phyloP scores from a whole-genome alignment of 2,797 vertebrate genomes.

The Dicrostonyx torquatus region DNA sequence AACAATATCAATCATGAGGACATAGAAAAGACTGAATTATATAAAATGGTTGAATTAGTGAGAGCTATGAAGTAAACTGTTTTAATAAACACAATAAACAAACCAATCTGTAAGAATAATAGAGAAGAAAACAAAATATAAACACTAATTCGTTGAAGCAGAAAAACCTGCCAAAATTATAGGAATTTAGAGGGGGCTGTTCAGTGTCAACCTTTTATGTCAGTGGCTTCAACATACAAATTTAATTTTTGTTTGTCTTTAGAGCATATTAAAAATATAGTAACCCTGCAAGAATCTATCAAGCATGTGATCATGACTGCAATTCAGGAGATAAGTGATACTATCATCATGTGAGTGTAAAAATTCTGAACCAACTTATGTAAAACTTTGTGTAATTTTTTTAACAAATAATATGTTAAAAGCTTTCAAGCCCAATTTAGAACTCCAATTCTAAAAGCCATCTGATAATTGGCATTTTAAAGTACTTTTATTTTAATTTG shows the following conservation, averaged over 20 bases:
- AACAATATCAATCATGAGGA: too few relatives aligned
- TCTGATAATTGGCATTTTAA: neutral
- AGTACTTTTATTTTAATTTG: neutral
- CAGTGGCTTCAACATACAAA: neutral
- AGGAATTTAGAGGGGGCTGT: too few relatives aligned
- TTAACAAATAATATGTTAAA: neutral
- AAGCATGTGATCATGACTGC: constrained; percentile 99
- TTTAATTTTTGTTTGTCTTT: constrained; percentile 57
- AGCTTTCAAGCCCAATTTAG: neutral
- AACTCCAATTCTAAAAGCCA: neutral
- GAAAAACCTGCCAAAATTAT: too few relatives aligned
- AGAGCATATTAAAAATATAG: constrained; percentile 99
- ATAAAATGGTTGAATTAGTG: too few relatives aligned
- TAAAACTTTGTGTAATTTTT: neutral
- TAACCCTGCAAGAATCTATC: constrained; percentile 99
- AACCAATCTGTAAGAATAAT: too few relatives aligned
- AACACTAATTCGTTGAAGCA: too few relatives aligned
- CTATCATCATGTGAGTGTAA: neutral
- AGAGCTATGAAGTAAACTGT: too few relatives aligned
- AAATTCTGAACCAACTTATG: constrained; percentile 14
- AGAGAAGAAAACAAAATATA: too few relatives aligned
- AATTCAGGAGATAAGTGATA: constrained; percentile 94
- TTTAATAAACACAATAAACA: too few relatives aligned
- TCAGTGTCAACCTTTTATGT: neutral
- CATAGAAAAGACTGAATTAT: too few relatives aligned